Percentiles rank a stretch among this genome's conserved stretches.
phyloP scores from a whole-genome alignment of 2,888 invertebrate genomes.

The Phalangium opilio region DNA sequence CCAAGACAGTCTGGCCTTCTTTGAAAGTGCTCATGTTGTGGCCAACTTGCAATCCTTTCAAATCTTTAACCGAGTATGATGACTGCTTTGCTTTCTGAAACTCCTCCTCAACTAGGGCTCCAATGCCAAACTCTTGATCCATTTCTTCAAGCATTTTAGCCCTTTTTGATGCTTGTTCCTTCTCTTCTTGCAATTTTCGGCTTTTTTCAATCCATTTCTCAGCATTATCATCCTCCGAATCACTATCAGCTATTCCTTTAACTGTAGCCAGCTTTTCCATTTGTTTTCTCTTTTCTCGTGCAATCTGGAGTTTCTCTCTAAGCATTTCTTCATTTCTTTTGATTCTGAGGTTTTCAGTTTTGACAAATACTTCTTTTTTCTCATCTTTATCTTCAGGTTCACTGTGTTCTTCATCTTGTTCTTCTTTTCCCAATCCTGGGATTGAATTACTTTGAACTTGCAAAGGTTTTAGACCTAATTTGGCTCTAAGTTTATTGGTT shows the following conservation, averaged over 20 bases:
- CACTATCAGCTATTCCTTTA: constrained; percentile 35
- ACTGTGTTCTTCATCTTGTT: constrained; percentile 8
- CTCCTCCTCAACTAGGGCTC: constrained; percentile 66
- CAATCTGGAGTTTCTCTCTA: constrained; percentile 56
- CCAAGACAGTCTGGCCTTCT: constrained; percentile 66
- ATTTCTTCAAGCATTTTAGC: constrained; percentile 86
- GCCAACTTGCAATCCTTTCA: constrained; percentile 68
- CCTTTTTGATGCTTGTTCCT: constrained; percentile 65
- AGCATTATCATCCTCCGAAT: constrained; percentile 53
- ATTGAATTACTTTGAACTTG: constrained; percentile 39
- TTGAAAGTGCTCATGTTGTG: constrained; percentile 54
- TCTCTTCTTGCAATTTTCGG: constrained; percentile 57
- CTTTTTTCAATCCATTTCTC: constrained; percentile 68
- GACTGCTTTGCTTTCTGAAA: constrained; percentile 39
- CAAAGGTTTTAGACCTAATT: constrained; percentile 82
- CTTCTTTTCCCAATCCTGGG: constrained; percentile 6
- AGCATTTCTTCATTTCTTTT: constrained; percentile 64
- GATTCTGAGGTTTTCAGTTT: constrained; percentile 37
- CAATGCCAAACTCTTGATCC: constrained; percentile 84
- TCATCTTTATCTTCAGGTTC: constrained; percentile 29
- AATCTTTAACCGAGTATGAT: constrained; percentile 50
- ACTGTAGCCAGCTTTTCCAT: constrained; percentile 48
- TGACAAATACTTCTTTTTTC: constrained; percentile 51
- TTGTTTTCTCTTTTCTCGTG: constrained; percentile 60
- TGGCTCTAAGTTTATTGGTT: constrained; percentile 65